A percentile compares a stretch with the other conserved stretches of the same genome.
These are phyloP conservation scores for Oncorhynchus nerka DNA, from an alignment of 2,113 vertebrate species.

Conservation along the genomic window DNA sequence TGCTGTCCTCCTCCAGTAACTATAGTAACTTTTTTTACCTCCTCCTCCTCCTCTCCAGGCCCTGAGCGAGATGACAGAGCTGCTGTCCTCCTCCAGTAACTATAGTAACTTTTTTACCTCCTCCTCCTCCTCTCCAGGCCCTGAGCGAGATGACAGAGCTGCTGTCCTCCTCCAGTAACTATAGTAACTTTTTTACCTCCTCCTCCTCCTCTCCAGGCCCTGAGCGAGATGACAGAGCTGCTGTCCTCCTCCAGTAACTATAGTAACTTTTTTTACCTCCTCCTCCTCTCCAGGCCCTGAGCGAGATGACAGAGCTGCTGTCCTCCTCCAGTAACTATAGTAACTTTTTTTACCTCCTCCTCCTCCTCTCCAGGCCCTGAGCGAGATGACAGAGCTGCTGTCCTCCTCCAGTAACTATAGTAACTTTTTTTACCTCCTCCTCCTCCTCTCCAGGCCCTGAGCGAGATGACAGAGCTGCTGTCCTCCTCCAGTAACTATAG, in stretches of 20 bases:
- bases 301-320: slow-evolving; percentile 86
- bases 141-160: slow-evolving; percentile 87
- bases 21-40: slow-evolving; percentile 82
- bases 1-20: slow-evolving; percentile 86
- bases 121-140: slow-evolving; percentile 68
- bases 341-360: too few species aligned
- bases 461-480: slow-evolving; percentile 86
- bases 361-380: slow-evolving; percentile 74
- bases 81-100: slow-evolving; percentile 86
- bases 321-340: slow-evolving; percentile 86
- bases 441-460: slow-evolving; percentile 74
- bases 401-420: slow-evolving; percentile 86
- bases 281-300: slow-evolving; percentile 74
- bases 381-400: slow-evolving; percentile 86
- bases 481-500: slow-evolving; percentile 86
- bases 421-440: too few species aligned
- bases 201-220: slow-evolving; percentile 68
- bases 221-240: slow-evolving; percentile 86
- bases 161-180: slow-evolving; percentile 86
- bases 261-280: too few species aligned
- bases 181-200: too few species aligned
- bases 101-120: slow-evolving; percentile 82
- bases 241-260: slow-evolving; percentile 88
- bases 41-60: slow-evolving; percentile 70
- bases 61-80: slow-evolving; percentile 85